Evolutionary conservation across 2,888 invertebrate species (phyloP), one percentile per base, ranked within the genome.

Genomic region (Drymonia ruficornis): DNA sequence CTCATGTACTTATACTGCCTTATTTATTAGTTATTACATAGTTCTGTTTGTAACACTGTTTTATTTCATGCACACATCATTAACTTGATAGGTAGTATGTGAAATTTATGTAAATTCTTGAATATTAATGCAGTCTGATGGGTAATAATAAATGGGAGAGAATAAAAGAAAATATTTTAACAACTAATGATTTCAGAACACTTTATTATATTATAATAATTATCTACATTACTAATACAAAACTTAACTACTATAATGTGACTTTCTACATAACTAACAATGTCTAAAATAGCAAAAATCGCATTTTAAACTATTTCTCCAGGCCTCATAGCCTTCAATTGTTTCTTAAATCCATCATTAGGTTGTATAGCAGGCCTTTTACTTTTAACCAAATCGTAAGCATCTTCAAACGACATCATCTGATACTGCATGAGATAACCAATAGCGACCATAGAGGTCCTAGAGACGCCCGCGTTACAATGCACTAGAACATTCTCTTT

Each of bases 391-490:
- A 94, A 82, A 46, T 91, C 79, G 64, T 94, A 95, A 0, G 98
- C 97, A 13, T 94, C 91, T 6, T 94, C 84, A 81, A 94, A 97
- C 23, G 74, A 69, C 85, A 95, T 93, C 7, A 80, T 78, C 29
- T 93, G 80, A 52, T 87, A 87, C 29, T 93, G 87, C 93, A 98
- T 98, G 51, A 98, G 87, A 86, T 96, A 98, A 8, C 95, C 97
- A 51, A 98, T 96, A 0, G 96, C 94, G 19, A 98, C 91, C 57
- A 96, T 94, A 0, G 97, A 94, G 2, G 98, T 96, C 11, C 98
- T 93, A 0, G 98, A 98, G 0, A 98, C 95, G 0, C 98, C 98
- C 0, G 98, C 98, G 84, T 98, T 98, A 78, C 98, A 98, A 86
- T 98, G 98, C 2, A 98, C 95, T 62, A 98, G 90, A 50, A 98